Conservation (phyloP, 2,888 invertebrate genomes). For the Atrina japonica region DNA sequence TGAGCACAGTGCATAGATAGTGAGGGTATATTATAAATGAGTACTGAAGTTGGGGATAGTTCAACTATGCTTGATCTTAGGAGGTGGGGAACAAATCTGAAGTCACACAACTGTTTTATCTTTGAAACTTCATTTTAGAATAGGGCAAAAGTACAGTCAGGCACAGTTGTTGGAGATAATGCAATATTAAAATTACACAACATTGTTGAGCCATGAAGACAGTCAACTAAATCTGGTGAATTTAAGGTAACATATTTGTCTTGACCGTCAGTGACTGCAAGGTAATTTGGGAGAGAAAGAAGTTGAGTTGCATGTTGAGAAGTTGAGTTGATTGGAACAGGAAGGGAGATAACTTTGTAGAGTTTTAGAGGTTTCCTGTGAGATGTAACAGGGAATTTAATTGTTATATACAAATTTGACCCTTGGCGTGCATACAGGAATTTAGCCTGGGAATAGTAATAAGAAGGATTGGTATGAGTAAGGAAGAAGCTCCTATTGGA, state of each 20-base stretch:
- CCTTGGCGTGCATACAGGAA: slow-evolving; percentile 21
- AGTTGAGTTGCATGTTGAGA: slow-evolving; percentile 12
- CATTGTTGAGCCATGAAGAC: not conserved
- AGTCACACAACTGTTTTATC: slow-evolving; percentile 7
- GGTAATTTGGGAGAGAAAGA: slow-evolving; percentile 1
- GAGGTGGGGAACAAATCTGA: slow-evolving; percentile 13
- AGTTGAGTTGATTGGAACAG: slow-evolving; percentile 27
- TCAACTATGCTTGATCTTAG: slow-evolving; percentile 10
- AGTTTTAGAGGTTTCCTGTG: slow-evolving; percentile 35
- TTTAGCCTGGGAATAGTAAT: slow-evolving; percentile 19
- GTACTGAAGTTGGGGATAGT: slow-evolving; percentile 4
- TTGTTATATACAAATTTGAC: slow-evolving; percentile 17
- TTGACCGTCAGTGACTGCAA: not conserved
- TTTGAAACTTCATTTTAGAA: slow-evolving; percentile 8
- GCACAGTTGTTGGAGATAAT: slow-evolving; percentile 4
- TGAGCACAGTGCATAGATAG: slow-evolving; percentile 5
- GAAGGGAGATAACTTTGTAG: slow-evolving; percentile 39
- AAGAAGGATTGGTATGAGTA: slow-evolving; percentile 7
- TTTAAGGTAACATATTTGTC: slow-evolving; percentile 2
- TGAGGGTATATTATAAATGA: slow-evolving; percentile 3
- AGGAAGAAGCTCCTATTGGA: slow-evolving; percentile 17
- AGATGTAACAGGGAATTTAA: slow-evolving; percentile 38
- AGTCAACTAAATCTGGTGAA: not conserved
- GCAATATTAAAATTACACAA: slow-evolving; percentile 6
- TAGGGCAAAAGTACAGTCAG: slow-evolving; percentile 7